Percentiles rank a stretch among this genome's conserved stretches.
phyloP scores from a whole-genome alignment of 2,888 invertebrate species.

The Leptinotarsa peninsularis region DNA sequence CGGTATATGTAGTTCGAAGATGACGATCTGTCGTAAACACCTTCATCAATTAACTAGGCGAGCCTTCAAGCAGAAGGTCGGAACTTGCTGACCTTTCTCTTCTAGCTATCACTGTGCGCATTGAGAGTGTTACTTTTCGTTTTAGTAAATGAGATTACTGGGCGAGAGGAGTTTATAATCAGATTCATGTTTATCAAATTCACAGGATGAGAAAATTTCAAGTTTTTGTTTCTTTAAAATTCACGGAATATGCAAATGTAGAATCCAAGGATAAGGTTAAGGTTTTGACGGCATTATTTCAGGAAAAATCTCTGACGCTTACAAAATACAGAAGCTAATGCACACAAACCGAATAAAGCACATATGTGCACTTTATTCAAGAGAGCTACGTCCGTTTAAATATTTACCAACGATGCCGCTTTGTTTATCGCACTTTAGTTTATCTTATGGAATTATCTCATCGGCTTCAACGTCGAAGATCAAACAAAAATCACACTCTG shows the following conservation, averaged over 20 bases:
- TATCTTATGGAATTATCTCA: constrained; percentile 12
- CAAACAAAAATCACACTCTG: constrained; percentile 21
- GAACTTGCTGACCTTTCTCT: constrained; percentile 10
- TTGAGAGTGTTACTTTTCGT: background rate
- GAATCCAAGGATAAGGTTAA: background rate
- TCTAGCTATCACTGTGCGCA: background rate
- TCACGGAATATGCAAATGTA: background rate
- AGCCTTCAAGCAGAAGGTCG: constrained; percentile 1
- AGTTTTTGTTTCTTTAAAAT: background rate
- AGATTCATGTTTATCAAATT: background rate
- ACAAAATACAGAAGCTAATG: background rate
- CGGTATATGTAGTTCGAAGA: no score
- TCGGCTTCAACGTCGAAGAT: constrained; percentile 21
- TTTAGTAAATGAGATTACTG: background rate
- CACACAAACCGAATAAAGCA: background rate
- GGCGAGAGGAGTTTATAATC: background rate
- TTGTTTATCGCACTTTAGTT: constrained; percentile 18
- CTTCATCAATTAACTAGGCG: background rate
- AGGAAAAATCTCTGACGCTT: background rate
- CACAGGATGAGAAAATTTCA: no score
- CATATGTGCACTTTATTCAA: background rate
- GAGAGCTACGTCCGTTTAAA: constrained; percentile 7
- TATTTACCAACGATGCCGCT: constrained; percentile 18
- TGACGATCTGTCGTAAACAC: background rate
- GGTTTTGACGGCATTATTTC: background rate